Base-by-base conservation (phyloP, 2,113 vertebrate species). In the Calyptommatus sinebrachiatus region DNA sequence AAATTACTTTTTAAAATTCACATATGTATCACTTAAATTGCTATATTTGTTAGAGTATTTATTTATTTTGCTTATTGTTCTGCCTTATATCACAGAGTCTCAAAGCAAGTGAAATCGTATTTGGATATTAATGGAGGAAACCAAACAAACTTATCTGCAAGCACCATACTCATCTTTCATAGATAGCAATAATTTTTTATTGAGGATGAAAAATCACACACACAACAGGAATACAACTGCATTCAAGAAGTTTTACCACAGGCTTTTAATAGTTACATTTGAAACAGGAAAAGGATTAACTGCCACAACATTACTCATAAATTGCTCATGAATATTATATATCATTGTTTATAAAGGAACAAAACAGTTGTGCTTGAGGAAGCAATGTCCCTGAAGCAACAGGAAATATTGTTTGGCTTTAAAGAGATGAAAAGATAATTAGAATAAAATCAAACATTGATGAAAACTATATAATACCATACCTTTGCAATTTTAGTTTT, bases 1-100 rank as follows among this genome's bases (percentile, higher is more conserved):
- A 74, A 45, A 89, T 90, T 80, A 77, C 31, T 88, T 83, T 83
- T 71, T 85, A 82, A 89, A 90, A 89, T 60, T 61, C 73, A 74
- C 84, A 45, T 9, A 45, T 7, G 60, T 60, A 29, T 7, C 61
- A 12, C 5, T 73, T 90, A 18, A 57, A 57, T 57, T 57, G 53
- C 53, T 57, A 18, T 57, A 57, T 53, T 86, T 57, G 29, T 75
- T 31, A 41, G 35, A 41, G 35, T 57, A 57, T 57, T 57, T 57
- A 57, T 57, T 50, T 50, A 50, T 9, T 50, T 50, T 9, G 50
- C 50, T 12, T 50, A 14, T 50, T 16, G 8, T 50, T 16, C 14
- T 16, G 14, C 50, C 50, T 16, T 50, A 50, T 9, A 50, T 16
- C 50, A 50, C 48, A 50, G 14, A 6, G 2, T 50, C 50, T 50